Conservation (phyloP, 2,888 invertebrate genomes). For the Alsophila aescularia region DNA sequence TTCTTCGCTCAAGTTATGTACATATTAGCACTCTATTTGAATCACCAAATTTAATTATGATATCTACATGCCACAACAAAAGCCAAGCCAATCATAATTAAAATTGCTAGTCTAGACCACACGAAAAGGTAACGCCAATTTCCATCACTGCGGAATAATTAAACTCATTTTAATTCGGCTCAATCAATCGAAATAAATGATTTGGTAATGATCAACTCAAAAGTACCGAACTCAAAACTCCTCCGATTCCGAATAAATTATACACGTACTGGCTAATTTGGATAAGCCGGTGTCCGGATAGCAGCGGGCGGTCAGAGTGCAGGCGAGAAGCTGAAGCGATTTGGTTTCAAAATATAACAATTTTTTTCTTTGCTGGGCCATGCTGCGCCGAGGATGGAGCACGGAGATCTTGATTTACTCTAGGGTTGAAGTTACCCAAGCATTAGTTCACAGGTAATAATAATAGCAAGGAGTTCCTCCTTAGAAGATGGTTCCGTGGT, state of each 20-base stretch:
- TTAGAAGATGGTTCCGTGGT: too few relatives aligned
- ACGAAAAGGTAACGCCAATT: conserved; percentile 17
- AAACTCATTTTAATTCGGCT: conserved; percentile 5
- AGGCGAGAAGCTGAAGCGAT: neutral
- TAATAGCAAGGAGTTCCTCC: too few relatives aligned
- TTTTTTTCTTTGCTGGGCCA: too few relatives aligned
- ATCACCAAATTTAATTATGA: neutral
- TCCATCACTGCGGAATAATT: conserved; percentile 10
- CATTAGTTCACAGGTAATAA: too few relatives aligned
- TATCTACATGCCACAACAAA: neutral
- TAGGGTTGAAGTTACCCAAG: too few relatives aligned
- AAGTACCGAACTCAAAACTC: conserved; percentile 43
- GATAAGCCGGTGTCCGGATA: conserved; percentile 52
- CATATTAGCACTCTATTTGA: neutral
- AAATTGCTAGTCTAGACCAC: conserved; percentile 24
- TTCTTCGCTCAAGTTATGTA: too few relatives aligned
- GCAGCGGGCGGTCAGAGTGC: conserved; percentile 31
- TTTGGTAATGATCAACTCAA: conserved; percentile 49
- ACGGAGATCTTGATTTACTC: too few relatives aligned
- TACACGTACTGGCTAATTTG: conserved; percentile 61
- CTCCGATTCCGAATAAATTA: conserved; percentile 58
- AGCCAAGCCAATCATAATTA: conserved; percentile 9
- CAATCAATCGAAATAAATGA: conserved; percentile 39
- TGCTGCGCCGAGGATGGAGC: too few relatives aligned
- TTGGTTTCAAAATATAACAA: neutral